Percentiles rank a stretch among this genome's conserved stretches.
These are phyloP conservation scores for Desmodus rotundus DNA, from an alignment of 2,113 vertebrate species.

Conservation along the genomic window DNA sequence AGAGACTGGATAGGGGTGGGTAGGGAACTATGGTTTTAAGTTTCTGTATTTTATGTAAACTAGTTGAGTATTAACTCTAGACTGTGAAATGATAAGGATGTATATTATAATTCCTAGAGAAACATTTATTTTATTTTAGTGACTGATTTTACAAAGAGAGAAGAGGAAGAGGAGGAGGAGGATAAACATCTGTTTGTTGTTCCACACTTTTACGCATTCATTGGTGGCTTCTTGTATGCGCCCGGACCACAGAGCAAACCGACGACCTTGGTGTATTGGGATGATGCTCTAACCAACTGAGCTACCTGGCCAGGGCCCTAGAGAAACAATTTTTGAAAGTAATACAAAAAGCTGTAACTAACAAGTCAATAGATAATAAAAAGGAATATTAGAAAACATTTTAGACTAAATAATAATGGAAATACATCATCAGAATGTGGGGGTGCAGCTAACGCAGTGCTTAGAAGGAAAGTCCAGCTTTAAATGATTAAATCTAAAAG, in stretches of 20 bases:
- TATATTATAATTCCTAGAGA: neutral
- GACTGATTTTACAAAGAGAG: too few relatives aligned
- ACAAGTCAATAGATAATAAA: neutral
- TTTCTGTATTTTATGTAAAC: neutral
- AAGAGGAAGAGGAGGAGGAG: too few relatives aligned
- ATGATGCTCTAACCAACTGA: neutral
- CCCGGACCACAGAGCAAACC: neutral
- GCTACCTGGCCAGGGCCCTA: neutral
- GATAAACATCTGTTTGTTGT: too few relatives aligned
- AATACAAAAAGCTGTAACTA: neutral
- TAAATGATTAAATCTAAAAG: neutral
- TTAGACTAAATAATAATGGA: constrained; percentile 9
- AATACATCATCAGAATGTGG: neutral
- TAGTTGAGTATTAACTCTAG: neutral
- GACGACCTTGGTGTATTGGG: neutral
- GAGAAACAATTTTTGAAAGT: neutral
- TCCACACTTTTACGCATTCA: too few relatives aligned
- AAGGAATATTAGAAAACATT: neutral
- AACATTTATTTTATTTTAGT: neutral
- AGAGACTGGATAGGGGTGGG: neutral
- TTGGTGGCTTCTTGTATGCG: too few relatives aligned
- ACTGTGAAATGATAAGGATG: neutral
- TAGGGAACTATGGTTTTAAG: neutral
- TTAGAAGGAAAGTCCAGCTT: neutral
- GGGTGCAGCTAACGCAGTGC: neutral